These are phyloP conservation scores for Nomada hirtipes DNA, from an alignment of 2,888 invertebrate genomes.

Conservation along the genomic window DNA sequence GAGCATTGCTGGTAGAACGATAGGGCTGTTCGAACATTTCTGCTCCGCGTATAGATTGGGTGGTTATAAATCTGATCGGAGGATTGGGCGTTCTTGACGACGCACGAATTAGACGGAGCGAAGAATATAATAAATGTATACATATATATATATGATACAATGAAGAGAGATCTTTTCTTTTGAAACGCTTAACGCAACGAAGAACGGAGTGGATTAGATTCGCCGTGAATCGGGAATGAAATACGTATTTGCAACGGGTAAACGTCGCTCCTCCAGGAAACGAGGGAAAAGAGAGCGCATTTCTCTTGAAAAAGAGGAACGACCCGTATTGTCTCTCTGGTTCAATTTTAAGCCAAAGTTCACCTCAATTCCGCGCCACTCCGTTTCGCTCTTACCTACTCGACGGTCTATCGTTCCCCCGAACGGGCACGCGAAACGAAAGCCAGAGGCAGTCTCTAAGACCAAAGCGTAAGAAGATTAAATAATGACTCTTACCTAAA, in stretches of 20 bases:
- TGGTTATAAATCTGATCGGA: constrained; percentile 29
- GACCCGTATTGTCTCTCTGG: background rate
- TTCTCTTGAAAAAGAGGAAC: background rate
- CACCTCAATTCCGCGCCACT: background rate
- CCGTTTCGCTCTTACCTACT: background rate
- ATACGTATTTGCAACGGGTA: background rate
- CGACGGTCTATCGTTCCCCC: background rate
- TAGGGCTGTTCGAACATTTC: background rate
- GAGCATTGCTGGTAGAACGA: constrained; percentile 39
- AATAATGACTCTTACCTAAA: constrained; percentile 65
- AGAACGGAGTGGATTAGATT: background rate
- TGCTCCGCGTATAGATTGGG: background rate
- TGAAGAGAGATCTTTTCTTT: background rate
- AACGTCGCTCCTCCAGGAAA: background rate
- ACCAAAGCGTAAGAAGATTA: constrained; percentile 13
- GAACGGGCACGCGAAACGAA: background rate
- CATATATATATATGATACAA: too few relatives aligned
- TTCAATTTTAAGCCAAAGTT: background rate
- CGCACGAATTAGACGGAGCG: background rate
- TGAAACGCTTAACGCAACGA: background rate
- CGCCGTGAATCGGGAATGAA: constrained; percentile 1
- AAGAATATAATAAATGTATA: background rate
- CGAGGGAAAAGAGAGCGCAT: background rate
- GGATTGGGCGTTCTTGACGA: background rate
- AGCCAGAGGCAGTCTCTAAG: background rate